phyloP scores from a whole-genome alignment of 2,113 vertebrate genomes.

The Gadus macrocephalus region DNA sequence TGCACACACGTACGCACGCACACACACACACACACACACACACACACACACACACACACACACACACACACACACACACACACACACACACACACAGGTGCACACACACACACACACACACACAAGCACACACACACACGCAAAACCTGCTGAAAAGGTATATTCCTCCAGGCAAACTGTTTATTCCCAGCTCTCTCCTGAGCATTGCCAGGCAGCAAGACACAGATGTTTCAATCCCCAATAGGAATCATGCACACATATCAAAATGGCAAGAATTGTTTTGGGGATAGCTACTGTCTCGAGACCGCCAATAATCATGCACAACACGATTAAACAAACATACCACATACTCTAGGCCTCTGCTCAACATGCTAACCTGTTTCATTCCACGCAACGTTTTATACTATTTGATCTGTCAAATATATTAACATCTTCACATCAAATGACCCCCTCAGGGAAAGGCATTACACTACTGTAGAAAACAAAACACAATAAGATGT shows the following conservation, averaged over 20 bases:
- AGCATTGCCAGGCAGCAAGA: constrained; percentile 34
- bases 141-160: constrained; percentile 29
- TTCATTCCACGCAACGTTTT: too few species aligned
- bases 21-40: too few species aligned
- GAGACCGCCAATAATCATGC: constrained; percentile 43
- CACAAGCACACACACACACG: background rate
- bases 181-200: constrained; percentile 55
- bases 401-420: too few species aligned
- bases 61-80: too few species aligned
- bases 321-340: constrained; percentile 48
- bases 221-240: constrained; percentile 61
- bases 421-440: too few species aligned
- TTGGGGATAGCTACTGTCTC: background rate
- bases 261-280: constrained; percentile 40
- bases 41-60: too few species aligned
- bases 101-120: too few species aligned
- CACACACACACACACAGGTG: too few species aligned
- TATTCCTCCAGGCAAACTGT: constrained; percentile 40
- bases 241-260: constrained; percentile 42
- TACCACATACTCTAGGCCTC: background rate
- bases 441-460: too few species aligned
- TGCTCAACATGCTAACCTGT: too few species aligned
- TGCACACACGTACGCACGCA: background rate
- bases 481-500: too few species aligned
- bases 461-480: too few species aligned